Conservation (phyloP, 2,888 invertebrate species). For the Drosophila hamatofila region DNA sequence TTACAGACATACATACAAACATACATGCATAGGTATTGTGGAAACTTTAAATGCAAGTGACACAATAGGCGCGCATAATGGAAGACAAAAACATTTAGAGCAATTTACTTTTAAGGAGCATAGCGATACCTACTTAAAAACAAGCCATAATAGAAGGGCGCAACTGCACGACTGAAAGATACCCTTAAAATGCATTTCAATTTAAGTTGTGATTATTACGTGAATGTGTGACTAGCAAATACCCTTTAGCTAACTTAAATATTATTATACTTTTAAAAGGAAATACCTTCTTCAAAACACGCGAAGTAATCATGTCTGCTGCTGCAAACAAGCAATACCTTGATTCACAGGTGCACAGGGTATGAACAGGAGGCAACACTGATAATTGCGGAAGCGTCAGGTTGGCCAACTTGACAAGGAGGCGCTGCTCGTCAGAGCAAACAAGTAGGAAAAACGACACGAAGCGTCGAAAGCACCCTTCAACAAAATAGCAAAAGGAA, state of each 20-base stretch:
- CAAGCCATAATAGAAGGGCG: neutral
- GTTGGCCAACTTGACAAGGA: conserved; percentile 70
- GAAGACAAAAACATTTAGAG: conserved; percentile 68
- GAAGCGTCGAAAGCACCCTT: conserved; percentile 54
- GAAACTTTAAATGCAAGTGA: conserved; percentile 69
- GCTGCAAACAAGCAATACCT: neutral
- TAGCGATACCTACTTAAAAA: conserved; percentile 60
- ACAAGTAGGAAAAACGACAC: conserved; percentile 45
- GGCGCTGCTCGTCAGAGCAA: conserved; percentile 54
- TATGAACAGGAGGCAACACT: conserved; percentile 51
- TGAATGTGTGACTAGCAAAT: neutral
- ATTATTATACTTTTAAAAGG: neutral
- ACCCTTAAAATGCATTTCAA: neutral
- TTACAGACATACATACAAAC: conserved; percentile 1
- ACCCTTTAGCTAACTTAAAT: neutral
- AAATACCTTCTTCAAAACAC: no score
- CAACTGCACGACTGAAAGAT: neutral
- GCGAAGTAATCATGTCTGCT: no score
- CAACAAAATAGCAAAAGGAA: conserved; percentile 63
- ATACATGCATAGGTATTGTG: conserved; percentile 49
- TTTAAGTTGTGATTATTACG: neutral
- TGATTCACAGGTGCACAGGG: neutral
- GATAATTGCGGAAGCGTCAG: conserved; percentile 79
- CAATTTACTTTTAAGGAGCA: conserved; percentile 69
- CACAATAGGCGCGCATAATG: conserved; percentile 72